Evolutionary conservation across 2,113 vertebrate species (phyloP).

Genomic region (Tricholaema leucomelas): DNA sequence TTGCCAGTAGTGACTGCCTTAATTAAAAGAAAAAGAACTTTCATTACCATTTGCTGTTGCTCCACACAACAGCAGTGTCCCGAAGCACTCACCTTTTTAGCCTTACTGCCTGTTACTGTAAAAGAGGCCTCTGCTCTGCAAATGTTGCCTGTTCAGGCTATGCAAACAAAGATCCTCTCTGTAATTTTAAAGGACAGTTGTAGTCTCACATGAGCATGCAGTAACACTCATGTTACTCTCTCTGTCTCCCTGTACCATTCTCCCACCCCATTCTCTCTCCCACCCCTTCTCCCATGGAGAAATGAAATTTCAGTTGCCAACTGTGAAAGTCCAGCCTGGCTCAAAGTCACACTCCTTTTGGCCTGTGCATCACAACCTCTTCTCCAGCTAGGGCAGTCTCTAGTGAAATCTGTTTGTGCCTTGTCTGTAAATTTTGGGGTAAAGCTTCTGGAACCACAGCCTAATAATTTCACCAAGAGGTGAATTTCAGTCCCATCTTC

Average conservation of each 20-base stretch:
- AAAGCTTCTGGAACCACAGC: not conserved
- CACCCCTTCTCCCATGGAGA: not conserved
- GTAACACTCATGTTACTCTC: fast-evolving
- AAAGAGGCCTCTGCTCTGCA: not conserved
- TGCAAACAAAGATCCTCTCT: not conserved
- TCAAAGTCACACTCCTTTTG: not conserved
- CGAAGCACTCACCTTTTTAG: not conserved
- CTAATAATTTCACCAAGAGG: not conserved
- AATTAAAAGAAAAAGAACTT: conserved; percentile 42
- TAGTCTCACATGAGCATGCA: not conserved
- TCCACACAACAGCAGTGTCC: conserved; percentile 1
- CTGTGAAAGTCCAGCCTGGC: not conserved
- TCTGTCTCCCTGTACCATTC: not conserved
- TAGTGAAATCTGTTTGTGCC: not conserved
- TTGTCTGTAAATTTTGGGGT: not conserved
- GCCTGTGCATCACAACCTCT: not conserved
- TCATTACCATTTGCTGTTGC: not conserved
- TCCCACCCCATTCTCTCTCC: not conserved
- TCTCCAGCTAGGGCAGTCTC: not conserved
- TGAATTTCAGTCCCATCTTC: not conserved
- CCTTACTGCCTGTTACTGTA: not conserved
- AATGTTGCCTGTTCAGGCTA: not conserved
- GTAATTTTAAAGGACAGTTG: not conserved
- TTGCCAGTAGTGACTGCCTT: conserved; percentile 45
- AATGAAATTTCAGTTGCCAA: not conserved